phyloP scores from a whole-genome alignment of 2,888 invertebrate species.

The Drosophila anomelani region DNA sequence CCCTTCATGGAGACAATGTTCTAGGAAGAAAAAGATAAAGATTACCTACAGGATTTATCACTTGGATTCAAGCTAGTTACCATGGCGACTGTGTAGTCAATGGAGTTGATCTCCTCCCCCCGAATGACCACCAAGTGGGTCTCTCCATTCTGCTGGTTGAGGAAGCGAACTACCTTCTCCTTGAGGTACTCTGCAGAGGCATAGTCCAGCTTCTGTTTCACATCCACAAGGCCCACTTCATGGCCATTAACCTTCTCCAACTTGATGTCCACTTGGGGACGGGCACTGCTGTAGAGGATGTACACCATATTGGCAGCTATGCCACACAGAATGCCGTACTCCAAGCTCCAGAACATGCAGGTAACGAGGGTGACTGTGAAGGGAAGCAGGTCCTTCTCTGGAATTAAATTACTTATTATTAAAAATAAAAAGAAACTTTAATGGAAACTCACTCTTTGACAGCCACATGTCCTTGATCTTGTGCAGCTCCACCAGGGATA shows the following conservation, averaged over 20 bases:
- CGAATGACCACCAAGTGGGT: conserved; percentile 89
- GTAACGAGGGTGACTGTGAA: conserved; percentile 93
- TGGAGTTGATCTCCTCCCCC: conserved; percentile 87
- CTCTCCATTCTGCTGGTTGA: conserved; percentile 87
- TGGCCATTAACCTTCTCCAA: conserved; percentile 83
- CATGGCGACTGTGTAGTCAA: conserved; percentile 88
- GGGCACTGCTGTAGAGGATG: conserved; percentile 92
- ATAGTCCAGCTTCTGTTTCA: conserved; percentile 90
- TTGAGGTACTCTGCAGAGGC: conserved; percentile 92
- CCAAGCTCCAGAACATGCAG: conserved; percentile 92
- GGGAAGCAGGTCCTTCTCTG: conserved; percentile 94
- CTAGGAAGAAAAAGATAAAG: conserved; percentile 77
- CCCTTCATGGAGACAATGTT: conserved; percentile 86
- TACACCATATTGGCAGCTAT: conserved; percentile 92
- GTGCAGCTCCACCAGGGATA: conserved; percentile 91
- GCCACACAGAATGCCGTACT: conserved; percentile 94
- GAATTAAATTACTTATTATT: conserved; percentile 41
- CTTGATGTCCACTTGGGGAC: conserved; percentile 89
- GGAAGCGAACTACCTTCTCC: conserved; percentile 89
- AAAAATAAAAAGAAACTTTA: rapidly evolving
- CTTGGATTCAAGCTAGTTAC: conserved; percentile 79
- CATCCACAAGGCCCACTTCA: conserved; percentile 87
- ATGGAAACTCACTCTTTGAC: conserved; percentile 88
- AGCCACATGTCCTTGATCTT: conserved; percentile 90
- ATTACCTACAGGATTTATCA: background rate